These are phyloP conservation scores for Trisateles emortualis DNA, from an alignment of 2,888 invertebrate species.

Conservation along the genomic window DNA sequence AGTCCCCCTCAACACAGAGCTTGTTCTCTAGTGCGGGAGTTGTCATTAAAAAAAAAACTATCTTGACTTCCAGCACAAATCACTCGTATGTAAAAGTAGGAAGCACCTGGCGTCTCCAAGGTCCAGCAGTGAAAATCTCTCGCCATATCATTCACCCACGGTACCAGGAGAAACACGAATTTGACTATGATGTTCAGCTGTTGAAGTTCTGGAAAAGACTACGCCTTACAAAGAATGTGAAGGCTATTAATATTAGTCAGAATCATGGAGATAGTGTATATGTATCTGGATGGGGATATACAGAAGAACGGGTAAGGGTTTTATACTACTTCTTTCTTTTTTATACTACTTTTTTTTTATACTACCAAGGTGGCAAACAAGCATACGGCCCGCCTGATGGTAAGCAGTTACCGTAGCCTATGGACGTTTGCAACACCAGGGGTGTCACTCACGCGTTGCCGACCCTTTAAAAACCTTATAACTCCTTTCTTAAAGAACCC, in stretches of 20 bases:
- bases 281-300: conserved; percentile 74
- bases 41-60: too few relatives aligned
- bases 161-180: conserved; percentile 56
- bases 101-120: conserved; percentile 54
- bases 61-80: conserved; percentile 19
- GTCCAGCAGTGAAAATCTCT: conserved; percentile 50
- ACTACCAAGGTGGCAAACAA: too few relatives aligned
- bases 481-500: too few relatives aligned
- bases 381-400: too few relatives aligned
- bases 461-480: too few relatives aligned
- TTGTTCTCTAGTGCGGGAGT: too few relatives aligned
- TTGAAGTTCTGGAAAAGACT: conserved; percentile 51
- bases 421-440: too few relatives aligned
- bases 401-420: too few relatives aligned
- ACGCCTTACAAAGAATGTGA: conserved; percentile 48
- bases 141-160: conserved; percentile 63
- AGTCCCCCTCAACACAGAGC: too few relatives aligned
- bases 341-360: too few relatives aligned
- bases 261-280: conserved; percentile 46
- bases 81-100: conserved; percentile 62
- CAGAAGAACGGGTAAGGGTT: conserved; percentile 60
- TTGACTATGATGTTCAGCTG: conserved; percentile 72
- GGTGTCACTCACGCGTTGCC: too few relatives aligned
- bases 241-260: conserved; percentile 51
- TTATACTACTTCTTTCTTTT: too few relatives aligned